Base-by-base conservation (phyloP, 2,888 invertebrate genomes). In the Caenorhabditis sp. region DNA sequence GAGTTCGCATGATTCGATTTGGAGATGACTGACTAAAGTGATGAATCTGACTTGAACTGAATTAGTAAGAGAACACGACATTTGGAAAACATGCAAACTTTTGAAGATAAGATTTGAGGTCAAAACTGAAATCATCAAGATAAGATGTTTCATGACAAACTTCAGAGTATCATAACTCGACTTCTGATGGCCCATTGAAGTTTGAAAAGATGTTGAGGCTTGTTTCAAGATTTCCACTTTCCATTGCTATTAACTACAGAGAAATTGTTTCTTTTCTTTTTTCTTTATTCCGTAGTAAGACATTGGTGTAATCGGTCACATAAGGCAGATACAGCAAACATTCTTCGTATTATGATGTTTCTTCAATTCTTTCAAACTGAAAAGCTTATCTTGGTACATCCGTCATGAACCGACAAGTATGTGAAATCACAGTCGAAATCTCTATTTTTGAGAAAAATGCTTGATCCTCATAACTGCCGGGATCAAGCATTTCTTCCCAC, bases 1-100 rank as follows among this genome's bases (percentile, higher is more conserved):
- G n/a, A 63, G 5, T 38, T 63, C 22, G n/a, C 24, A 41, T 41
- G 59, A 59, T 59, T 59, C 10, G 38, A 59, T 31, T 59, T 22
- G 38, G 19, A 14, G 38, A 38, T 0, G 7, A 12, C 12, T 38
- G 38, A 2, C 19, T 22, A 24, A 24, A 44, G 16, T 44, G 24
- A 44, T 63, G 58, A 58, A 58, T 58, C 31, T 31, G n/a, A n/a
- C 2, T 59, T 8, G 12, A 35, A 59, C 22, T 19, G 6, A n/a
- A 19, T 47, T 19, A 12, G 31, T 2, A 22, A 22, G 8, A 35
- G 19, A 4, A 58, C 35, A n/a, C 12, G 35, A 31, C 35, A 22
- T 59, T 59, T 38, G 8, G 12, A 16, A 28, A 38, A 38, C 12
- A 12, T 38, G 38, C 38, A 10, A 38, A 38, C 38, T 2, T 54